Percentiles rank a stretch among this genome's conserved stretches.
Conservation (phyloP, 2,888 invertebrate species). For the Teinopalpus imperialis region DNA sequence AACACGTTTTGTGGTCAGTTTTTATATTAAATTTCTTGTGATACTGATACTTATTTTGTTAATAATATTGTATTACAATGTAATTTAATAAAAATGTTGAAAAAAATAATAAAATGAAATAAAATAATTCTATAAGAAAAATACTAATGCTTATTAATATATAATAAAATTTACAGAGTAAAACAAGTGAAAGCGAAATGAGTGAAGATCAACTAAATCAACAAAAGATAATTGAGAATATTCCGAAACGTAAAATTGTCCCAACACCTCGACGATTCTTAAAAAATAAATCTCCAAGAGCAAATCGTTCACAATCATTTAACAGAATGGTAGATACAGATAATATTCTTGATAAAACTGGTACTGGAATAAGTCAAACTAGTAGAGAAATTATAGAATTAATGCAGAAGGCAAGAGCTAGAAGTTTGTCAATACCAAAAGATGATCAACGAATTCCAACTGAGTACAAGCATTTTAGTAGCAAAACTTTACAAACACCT, state of each 20-base stretch:
- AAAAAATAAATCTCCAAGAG: slow-evolving; percentile 67
- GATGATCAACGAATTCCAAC: slow-evolving; percentile 65
- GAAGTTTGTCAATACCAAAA: slow-evolving; percentile 77
- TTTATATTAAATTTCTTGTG: slow-evolving; percentile 63
- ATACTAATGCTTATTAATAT: slow-evolving; percentile 53
- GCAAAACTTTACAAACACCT: slow-evolving; percentile 79
- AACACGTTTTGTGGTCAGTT: slow-evolving; percentile 77
- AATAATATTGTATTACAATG: slow-evolving; percentile 65
- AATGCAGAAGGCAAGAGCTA: slow-evolving; percentile 73
- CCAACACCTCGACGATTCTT: slow-evolving; percentile 69
- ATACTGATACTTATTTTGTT: slow-evolving; percentile 65
- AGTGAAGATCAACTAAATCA: slow-evolving; percentile 72
- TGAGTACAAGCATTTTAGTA: slow-evolving; percentile 54
- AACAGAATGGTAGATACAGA: slow-evolving; percentile 64
- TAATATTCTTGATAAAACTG: slow-evolving; percentile 57
- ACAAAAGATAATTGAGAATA: slow-evolving; percentile 45
- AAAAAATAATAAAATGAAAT: slow-evolving; percentile 43
- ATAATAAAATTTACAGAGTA: slow-evolving; percentile 76
- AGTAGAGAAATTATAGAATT: slow-evolving; percentile 73
- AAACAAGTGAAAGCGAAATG: slow-evolving; percentile 82
- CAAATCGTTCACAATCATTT: slow-evolving; percentile 81
- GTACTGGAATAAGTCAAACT: slow-evolving; percentile 70
- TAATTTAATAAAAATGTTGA: slow-evolving; percentile 35
- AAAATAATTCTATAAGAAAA: slow-evolving; percentile 18
- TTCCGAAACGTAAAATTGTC: slow-evolving; percentile 59